Conservation (phyloP, 2,888 invertebrate species). For the Pyrrhosoma nymphula region DNA sequence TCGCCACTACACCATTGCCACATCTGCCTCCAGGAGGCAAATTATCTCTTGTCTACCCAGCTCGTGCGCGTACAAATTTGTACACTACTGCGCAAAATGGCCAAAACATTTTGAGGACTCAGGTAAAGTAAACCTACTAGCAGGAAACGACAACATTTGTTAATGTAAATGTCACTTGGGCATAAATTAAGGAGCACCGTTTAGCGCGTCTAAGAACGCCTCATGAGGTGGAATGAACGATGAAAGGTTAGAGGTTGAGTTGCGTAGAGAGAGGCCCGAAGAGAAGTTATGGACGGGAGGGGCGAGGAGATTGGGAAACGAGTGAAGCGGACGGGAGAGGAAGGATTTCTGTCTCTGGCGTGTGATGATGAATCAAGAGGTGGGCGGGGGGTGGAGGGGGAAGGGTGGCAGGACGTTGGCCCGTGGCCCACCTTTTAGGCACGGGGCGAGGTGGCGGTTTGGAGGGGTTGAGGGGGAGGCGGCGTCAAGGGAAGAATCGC, state of each 20-base stretch:
- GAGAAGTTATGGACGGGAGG: not conserved
- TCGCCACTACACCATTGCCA: too few species aligned
- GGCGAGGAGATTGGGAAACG: not conserved
- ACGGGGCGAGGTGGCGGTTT: not conserved
- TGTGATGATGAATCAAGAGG: constrained; percentile 61
- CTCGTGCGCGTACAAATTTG: not conserved
- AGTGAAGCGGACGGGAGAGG: not conserved
- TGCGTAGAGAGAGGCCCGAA: not conserved
- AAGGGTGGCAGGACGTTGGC: constrained; percentile 23
- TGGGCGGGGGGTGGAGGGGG: too few species aligned
- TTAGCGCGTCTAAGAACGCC: not conserved
- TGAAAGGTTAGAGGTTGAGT: not conserved
- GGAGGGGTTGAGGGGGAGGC: not conserved
- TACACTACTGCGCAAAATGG: not conserved
- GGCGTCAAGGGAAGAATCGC: not conserved
- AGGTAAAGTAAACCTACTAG: not conserved
- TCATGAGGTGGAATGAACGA: not conserved
- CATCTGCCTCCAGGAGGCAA: not conserved
- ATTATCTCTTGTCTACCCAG: not conserved
- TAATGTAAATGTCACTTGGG: not conserved
- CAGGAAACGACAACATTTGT: not conserved
- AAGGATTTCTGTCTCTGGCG: constrained; percentile 29
- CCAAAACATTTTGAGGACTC: not conserved
- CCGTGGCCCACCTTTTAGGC: not conserved
- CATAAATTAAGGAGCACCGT: constrained; percentile 3